These are phyloP conservation scores for Taeniopygia guttata DNA, from an alignment of 2,797 vertebrate species.

Conservation along the genomic window DNA sequence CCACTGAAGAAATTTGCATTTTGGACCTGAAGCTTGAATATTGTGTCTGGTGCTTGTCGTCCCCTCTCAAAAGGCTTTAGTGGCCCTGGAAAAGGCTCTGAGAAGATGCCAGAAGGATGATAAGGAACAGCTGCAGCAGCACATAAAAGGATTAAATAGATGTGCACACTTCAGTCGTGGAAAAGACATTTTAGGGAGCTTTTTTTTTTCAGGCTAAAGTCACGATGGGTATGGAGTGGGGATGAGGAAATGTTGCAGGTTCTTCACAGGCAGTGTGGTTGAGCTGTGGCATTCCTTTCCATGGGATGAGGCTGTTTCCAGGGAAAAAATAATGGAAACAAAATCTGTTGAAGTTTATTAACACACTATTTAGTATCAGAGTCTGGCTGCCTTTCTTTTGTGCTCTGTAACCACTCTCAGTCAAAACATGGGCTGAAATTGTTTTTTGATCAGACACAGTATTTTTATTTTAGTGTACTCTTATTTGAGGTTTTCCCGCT, in stretches of 20 bases:
- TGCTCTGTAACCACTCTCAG: not conserved
- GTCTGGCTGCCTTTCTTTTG: not conserved
- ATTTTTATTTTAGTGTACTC: not conserved
- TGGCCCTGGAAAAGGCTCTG: not conserved
- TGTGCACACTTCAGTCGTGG: not conserved
- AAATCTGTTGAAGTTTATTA: not conserved
- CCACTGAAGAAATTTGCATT: not conserved
- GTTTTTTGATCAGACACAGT: not conserved
- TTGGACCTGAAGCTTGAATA: not conserved
- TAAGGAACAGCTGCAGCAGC: not conserved
- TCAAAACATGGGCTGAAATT: not conserved
- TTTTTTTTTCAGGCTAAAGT: not conserved
- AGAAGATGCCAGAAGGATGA: not conserved
- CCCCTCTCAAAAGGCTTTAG: not conserved
- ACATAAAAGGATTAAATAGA: not conserved
- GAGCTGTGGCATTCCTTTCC: not conserved
- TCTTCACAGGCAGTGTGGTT: not conserved
- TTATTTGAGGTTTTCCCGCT: not conserved
- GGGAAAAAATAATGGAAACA: not conserved
- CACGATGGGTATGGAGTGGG: not conserved
- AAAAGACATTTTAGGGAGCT: not conserved
- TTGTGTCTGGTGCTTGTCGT: not conserved
- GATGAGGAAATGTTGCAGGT: not conserved
- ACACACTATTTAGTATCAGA: not conserved
- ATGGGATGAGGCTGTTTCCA: not conserved